These are phyloP conservation scores for Cyanoramphus novaezelandiae DNA, from an alignment of 2,113 vertebrate genomes.

Conservation along the genomic window DNA sequence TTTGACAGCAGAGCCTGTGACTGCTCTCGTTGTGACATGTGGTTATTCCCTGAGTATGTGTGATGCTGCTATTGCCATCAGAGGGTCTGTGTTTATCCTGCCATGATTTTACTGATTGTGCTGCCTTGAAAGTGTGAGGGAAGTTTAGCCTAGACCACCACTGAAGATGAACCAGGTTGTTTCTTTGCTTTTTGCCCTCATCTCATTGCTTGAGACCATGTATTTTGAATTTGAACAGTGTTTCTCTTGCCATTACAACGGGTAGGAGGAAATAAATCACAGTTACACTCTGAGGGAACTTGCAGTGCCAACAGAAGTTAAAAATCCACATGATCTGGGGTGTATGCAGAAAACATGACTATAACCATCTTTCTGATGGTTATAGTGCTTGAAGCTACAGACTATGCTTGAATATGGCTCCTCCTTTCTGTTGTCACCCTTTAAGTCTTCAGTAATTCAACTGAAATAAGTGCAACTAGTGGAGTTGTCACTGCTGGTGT, in stretches of 20 bases:
- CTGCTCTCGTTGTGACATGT: fast-evolving
- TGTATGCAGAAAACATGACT: not conserved
- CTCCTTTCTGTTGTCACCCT: not conserved
- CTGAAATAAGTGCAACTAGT: not conserved
- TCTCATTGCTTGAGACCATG: not conserved
- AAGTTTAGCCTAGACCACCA: not conserved
- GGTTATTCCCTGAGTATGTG: not conserved
- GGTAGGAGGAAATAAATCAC: not conserved
- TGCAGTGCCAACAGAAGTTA: not conserved
- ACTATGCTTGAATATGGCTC: fast-evolving
- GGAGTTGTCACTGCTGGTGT: not conserved
- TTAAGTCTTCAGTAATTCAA: not conserved
- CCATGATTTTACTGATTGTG: not conserved
- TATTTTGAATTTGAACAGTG: not conserved
- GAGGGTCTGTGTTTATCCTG: not conserved
- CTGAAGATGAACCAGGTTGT: fast-evolving
- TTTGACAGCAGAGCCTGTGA: not conserved
- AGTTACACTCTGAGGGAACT: not conserved
- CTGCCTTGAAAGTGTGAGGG: not conserved
- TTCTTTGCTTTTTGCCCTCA: not conserved
- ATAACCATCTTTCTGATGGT: not conserved
- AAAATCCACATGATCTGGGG: not conserved
- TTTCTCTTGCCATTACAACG: not conserved
- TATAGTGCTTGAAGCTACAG: not conserved
- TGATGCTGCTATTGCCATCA: not conserved